Conservation (phyloP, 1,140 invertebrate species). For the Nomia melanderi region DNA sequence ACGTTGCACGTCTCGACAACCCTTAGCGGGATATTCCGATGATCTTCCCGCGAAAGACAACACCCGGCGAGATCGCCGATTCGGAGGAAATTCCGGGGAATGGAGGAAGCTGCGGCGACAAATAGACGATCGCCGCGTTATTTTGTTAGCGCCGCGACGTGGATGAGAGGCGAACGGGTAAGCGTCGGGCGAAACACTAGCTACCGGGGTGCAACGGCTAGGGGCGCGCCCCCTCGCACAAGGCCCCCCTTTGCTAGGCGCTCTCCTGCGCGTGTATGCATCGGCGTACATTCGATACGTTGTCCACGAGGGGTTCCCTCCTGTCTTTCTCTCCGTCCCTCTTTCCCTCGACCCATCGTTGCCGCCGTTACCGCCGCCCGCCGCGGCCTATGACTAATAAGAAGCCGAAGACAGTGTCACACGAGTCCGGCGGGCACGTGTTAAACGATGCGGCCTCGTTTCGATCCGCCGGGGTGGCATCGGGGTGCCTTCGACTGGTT, state of each 20-base stretch:
- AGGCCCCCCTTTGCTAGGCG: constrained; percentile 39
- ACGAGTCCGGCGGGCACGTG: constrained; percentile 37
- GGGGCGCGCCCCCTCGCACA: constrained; percentile 65
- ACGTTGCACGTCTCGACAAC: too few relatives aligned
- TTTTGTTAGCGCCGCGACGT: constrained; percentile 47
- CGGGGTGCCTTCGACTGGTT: too few relatives aligned
- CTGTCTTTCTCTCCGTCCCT: too few relatives aligned
- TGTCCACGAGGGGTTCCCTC: constrained; percentile 63
- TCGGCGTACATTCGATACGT: constrained; percentile 61
- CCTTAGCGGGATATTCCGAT: too few relatives aligned
- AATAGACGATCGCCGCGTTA: constrained; percentile 3
- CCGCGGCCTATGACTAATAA: constrained; percentile 69
- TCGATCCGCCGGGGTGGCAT: not conserved
- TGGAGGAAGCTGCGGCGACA: too few relatives aligned
- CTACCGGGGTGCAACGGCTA: constrained; percentile 55
- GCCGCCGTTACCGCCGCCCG: constrained; percentile 36
- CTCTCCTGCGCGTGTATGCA: constrained; percentile 43
- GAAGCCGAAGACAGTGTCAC: constrained; percentile 61
- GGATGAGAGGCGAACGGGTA: constrained; percentile 67
- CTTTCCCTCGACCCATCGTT: constrained; percentile 53
- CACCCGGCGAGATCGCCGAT: too few relatives aligned
- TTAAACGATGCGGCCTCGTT: constrained; percentile 55
- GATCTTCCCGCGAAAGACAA: too few relatives aligned
- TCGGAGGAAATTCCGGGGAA: too few relatives aligned
- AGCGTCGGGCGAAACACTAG: constrained; percentile 72